phyloP scores from a whole-genome alignment of 2,797 vertebrate genomes.

The Zalophus californianus region DNA sequence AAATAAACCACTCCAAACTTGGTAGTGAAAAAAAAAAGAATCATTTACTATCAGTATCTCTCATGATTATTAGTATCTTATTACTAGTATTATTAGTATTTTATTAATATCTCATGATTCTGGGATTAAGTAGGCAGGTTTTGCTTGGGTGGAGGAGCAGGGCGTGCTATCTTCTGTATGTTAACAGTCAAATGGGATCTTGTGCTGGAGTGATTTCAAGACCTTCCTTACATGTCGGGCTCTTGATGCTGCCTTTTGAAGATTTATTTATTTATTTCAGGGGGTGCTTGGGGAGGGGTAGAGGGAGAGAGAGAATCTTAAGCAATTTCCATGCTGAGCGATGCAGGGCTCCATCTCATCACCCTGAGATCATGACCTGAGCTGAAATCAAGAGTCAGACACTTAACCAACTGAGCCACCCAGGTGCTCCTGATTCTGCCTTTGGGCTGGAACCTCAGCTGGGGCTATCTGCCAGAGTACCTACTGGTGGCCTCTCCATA shows the following conservation, averaged over 20 bases:
- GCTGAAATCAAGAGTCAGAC: background rate
- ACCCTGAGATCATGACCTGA: background rate
- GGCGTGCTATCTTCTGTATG: fast-evolving
- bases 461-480: background rate
- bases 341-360: background rate
- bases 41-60: background rate
- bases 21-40: background rate
- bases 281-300: background rate
- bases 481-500: background rate
- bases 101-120: background rate
- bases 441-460: background rate
- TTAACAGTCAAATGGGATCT: background rate
- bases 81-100: background rate
- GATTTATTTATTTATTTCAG: background rate
- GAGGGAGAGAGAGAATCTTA: background rate
- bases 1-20: background rate
- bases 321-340: background rate
- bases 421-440: background rate
- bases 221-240: background rate
- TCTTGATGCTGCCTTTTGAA: background rate
- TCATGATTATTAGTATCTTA: background rate
- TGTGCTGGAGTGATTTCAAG: background rate
- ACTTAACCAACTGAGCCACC: background rate
- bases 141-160: fast-evolving
- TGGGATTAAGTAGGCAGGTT: background rate